These are phyloP conservation scores for Philereme vetulata DNA, from an alignment of 2,888 invertebrate species.

Conservation along the genomic window DNA sequence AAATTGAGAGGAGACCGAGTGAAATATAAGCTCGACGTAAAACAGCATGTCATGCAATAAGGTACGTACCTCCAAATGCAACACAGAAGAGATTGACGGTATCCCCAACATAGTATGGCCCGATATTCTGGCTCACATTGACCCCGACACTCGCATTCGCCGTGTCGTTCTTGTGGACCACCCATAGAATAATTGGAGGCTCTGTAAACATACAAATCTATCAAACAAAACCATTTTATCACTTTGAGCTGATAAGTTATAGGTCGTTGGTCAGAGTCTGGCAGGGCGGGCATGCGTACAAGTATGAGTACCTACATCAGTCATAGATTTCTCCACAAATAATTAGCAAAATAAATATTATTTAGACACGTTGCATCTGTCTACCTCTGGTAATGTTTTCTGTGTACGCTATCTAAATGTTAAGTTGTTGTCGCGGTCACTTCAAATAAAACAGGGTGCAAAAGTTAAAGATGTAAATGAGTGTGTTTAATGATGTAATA, in stretches of 20 bases:
- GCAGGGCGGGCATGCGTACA: too few relatives aligned
- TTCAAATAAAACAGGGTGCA: slow-evolving; percentile 20
- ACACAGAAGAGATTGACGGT: slow-evolving; percentile 93
- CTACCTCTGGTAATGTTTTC: too few relatives aligned
- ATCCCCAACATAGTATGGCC: slow-evolving; percentile 93
- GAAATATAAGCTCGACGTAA: too few relatives aligned
- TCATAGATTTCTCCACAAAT: too few relatives aligned
- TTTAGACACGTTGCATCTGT: too few relatives aligned
- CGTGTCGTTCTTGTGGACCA: slow-evolving; percentile 90
- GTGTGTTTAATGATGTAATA: slow-evolving; percentile 59
- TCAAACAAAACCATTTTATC: too few relatives aligned
- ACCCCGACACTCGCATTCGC: slow-evolving; percentile 85
- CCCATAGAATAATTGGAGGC: slow-evolving; percentile 91
- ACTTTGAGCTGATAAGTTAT: too few relatives aligned
- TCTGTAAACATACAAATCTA: slow-evolving; percentile 76
- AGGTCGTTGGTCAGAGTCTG: too few relatives aligned
- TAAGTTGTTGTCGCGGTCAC: neutral
- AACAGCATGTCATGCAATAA: neutral
- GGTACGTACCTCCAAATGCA: slow-evolving; percentile 89
- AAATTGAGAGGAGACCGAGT: too few relatives aligned
- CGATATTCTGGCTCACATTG: slow-evolving; percentile 81
- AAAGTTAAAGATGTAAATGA: slow-evolving; percentile 38
- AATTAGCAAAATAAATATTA: too few relatives aligned
- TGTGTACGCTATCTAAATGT: neutral
- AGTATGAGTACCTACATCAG: too few relatives aligned